Conservation (phyloP, 2,888 invertebrate genomes). For the Steinernema carpocapsae region DNA sequence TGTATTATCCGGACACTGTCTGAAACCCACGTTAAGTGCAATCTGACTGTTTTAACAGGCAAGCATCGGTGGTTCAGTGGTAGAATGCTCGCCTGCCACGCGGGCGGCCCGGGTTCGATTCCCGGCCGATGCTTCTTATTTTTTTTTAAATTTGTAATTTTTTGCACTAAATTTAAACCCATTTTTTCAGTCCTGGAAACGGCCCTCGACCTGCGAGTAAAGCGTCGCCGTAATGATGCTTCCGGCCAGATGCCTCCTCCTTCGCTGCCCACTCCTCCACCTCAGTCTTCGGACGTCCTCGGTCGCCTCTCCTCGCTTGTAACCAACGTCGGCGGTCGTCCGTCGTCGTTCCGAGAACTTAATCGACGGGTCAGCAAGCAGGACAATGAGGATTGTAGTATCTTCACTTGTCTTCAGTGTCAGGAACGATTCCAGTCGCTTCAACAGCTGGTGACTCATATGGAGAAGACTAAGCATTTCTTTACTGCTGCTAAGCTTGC, state of each 20-base stretch:
- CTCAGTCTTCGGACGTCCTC: constrained; percentile 38
- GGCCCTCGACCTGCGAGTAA: constrained; percentile 13
- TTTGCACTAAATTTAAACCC: too few species aligned
- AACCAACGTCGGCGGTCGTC: constrained; percentile 43
- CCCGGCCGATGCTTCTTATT: constrained; percentile 56
- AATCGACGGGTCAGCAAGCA: constrained; percentile 34
- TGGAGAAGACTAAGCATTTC: constrained; percentile 45
- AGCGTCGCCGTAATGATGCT: background rate
- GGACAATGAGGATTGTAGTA: constrained; percentile 43
- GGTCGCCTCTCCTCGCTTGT: constrained; percentile 43
- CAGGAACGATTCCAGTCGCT: constrained; percentile 43
- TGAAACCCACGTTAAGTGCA: too few species aligned
- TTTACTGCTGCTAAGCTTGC: constrained; percentile 29
- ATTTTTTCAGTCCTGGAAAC: constrained; percentile 7
- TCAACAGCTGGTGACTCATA: constrained; percentile 40
- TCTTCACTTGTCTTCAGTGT: constrained; percentile 48
- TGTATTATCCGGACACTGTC: too few species aligned
- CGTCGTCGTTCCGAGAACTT: constrained; percentile 38
- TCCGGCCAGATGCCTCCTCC: constrained; percentile 12
- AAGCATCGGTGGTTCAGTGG: constrained; percentile 21
- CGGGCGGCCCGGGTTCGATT: constrained; percentile 66
- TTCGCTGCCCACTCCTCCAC: constrained; percentile 16
- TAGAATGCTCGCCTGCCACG: constrained; percentile 67
- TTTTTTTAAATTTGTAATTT: background rate
- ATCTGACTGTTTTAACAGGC: too few species aligned